Conservation (phyloP, 2,888 invertebrate genomes). For the Anoplius nigerrimus region DNA sequence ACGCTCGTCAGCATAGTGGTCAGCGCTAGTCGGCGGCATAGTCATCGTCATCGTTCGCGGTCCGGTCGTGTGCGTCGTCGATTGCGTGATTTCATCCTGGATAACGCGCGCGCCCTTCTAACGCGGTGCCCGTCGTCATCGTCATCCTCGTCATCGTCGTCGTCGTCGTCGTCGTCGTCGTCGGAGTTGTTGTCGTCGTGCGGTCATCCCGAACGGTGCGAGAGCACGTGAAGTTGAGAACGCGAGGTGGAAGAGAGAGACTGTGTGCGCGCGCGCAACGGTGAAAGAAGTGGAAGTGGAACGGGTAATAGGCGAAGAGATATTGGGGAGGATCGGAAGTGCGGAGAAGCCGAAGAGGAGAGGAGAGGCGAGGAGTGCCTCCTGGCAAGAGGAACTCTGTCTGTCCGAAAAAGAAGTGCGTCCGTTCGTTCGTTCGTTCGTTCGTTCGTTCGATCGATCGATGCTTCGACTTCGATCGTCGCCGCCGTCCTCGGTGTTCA, state of each 20-base stretch:
- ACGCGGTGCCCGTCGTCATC: not conserved
- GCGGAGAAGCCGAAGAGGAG: not conserved
- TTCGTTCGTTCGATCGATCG: conserved; percentile 1
- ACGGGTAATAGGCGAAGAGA: not conserved
- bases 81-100: too few relatives aligned
- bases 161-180: conserved; percentile 16
- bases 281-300: not conserved
- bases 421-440: too few relatives aligned
- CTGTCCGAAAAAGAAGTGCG: too few relatives aligned
- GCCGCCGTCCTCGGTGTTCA: not conserved
- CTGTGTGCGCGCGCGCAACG: not conserved
- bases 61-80: conserved; percentile 2
- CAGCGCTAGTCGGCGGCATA: not conserved
- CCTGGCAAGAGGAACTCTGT: not conserved
- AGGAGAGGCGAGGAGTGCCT: not conserved
- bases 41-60: conserved; percentile 8
- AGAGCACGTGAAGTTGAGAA: not conserved
- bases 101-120: too few relatives aligned
- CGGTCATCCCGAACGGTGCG: not conserved
- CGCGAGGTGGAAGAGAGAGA: not conserved
- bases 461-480: not conserved
- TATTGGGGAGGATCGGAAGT: not conserved
- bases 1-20: too few relatives aligned
- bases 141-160: conserved; percentile 3
- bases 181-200: too few relatives aligned